phyloP scores from a whole-genome alignment of 2,888 invertebrate genomes.

The Gymnosoma rotundatum region DNA sequence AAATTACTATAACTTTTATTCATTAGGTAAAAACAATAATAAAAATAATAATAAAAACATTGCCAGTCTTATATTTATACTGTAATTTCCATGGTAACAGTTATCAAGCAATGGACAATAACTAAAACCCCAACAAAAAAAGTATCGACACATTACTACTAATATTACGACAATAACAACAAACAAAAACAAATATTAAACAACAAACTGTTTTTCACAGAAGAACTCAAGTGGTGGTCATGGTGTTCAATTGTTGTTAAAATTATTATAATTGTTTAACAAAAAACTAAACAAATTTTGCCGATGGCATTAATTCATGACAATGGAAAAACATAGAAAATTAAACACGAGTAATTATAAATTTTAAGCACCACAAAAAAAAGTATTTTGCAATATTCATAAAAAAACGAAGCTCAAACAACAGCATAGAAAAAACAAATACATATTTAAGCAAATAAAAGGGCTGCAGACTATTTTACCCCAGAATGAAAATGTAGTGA shows the following conservation, averaged over 20 bases:
- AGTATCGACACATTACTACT: conserved; percentile 22
- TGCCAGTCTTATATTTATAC: background rate
- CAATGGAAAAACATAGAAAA: conserved; percentile 25
- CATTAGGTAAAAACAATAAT: background rate
- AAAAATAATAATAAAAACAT: background rate
- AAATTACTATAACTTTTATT: background rate
- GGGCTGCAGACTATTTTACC: background rate
- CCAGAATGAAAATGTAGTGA: background rate
- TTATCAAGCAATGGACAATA: conserved; percentile 15
- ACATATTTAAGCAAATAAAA: background rate
- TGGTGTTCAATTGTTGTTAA: conserved; percentile 53
- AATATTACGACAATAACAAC: background rate
- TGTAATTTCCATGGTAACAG: conserved; percentile 49
- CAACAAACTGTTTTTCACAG: conserved; percentile 17
- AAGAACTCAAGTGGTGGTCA: conserved; percentile 49
- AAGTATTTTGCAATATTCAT: conserved; percentile 37
- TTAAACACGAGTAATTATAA: conserved; percentile 8
- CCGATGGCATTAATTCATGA: conserved; percentile 42
- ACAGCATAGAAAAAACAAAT: background rate
- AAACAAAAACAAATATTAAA: conserved; percentile 25
- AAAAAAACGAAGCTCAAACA: background rate
- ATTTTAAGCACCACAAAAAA: conserved; percentile 35
- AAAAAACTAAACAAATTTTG: conserved; percentile 30
- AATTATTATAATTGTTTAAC: conserved; percentile 13
- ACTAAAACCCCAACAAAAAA: conserved; percentile 24